These are phyloP conservation scores for Microtus pennsylvanicus DNA, from an alignment of 2,113 vertebrate species.

Conservation along the genomic window DNA sequence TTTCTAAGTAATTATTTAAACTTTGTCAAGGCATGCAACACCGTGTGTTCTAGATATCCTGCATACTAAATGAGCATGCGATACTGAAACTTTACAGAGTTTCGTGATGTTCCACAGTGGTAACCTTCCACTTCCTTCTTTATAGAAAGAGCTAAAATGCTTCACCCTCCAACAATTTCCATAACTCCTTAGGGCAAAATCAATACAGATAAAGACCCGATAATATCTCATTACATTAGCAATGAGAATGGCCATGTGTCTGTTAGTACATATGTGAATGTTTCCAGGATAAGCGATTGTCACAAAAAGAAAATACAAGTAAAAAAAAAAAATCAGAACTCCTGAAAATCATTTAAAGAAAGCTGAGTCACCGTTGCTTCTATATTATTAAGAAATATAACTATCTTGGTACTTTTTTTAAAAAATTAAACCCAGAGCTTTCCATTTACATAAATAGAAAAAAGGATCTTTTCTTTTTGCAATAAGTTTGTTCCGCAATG, in stretches of 20 bases:
- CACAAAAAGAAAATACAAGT: not conserved
- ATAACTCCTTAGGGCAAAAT: not conserved
- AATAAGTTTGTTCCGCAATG: constrained; percentile 5
- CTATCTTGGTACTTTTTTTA: not conserved
- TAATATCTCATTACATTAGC: not conserved
- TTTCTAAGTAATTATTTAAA: not conserved
- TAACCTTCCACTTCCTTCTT: not conserved
- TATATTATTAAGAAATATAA: constrained; percentile 42
- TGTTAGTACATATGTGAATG: not conserved
- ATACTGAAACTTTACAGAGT: not conserved
- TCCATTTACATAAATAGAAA: constrained; percentile 35
- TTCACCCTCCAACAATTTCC: not conserved
- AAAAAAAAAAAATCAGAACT: not conserved
- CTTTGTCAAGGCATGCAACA: not conserved
- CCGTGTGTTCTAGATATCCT: not conserved
- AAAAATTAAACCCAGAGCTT: not conserved
- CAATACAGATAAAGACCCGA: not conserved
- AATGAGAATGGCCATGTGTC: not conserved
- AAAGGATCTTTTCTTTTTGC: not conserved
- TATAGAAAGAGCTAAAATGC: not conserved
- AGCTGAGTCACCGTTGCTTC: not conserved
- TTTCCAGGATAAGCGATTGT: not conserved
- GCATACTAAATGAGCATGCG: not conserved
- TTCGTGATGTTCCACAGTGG: not conserved
- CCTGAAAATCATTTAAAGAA: constrained; percentile 1